phyloP scores from a whole-genome alignment of 2,797 vertebrate genomes.

The Characodon lateralis region DNA sequence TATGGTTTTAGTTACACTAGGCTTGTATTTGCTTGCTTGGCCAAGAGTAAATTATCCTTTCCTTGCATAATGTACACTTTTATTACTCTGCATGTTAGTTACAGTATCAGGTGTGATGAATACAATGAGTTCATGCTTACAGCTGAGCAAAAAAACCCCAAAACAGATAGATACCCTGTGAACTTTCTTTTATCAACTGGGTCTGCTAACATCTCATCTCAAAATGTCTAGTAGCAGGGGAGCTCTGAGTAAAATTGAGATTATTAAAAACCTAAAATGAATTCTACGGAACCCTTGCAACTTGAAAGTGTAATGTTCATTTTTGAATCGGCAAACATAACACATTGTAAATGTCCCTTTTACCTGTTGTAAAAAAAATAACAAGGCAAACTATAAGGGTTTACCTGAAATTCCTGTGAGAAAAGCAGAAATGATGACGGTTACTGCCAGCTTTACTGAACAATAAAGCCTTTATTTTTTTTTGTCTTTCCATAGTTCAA shows the following conservation, averaged over 20 bases:
- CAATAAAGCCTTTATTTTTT: slow-evolving; percentile 82
- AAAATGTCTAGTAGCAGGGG: background rate
- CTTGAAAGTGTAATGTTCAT: background rate
- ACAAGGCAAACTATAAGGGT: background rate
- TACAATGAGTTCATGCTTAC: background rate
- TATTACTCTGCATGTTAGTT: background rate
- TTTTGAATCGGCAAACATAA: background rate
- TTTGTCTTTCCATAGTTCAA: slow-evolving; percentile 80
- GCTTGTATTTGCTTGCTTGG: too few species aligned
- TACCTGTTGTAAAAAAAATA: background rate
- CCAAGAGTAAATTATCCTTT: background rate
- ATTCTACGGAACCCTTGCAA: background rate
- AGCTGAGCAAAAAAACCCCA: background rate
- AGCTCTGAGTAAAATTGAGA: background rate
- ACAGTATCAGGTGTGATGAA: background rate
- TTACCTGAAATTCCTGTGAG: background rate
- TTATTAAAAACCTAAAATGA: background rate
- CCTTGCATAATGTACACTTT: background rate
- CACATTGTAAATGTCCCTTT: background rate
- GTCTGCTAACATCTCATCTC: background rate
- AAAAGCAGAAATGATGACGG: slow-evolving; percentile 15
- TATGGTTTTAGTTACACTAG: background rate
- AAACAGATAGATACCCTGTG: background rate
- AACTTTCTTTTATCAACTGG: background rate
- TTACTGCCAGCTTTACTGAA: slow-evolving; percentile 53